Evolutionary conservation across 2,888 invertebrate species (phyloP).

Genomic region (Meandrusa payeni): DNA sequence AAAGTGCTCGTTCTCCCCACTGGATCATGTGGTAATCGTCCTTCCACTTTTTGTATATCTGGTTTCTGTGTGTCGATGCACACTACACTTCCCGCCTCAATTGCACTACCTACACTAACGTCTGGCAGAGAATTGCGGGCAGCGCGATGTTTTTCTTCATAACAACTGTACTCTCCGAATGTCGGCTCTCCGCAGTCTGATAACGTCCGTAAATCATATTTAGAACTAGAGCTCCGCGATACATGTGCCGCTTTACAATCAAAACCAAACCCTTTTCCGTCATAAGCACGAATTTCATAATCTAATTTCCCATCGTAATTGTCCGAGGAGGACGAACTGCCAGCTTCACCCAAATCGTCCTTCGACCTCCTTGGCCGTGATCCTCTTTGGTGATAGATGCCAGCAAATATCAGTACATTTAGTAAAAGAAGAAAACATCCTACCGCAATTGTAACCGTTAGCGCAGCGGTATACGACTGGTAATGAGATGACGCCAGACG

Average conservation of each 20-base stretch:
- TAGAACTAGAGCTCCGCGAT: conserved; percentile 66
- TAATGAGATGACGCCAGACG: conserved; percentile 91
- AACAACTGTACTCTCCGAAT: conserved; percentile 85
- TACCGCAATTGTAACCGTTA: conserved; percentile 93
- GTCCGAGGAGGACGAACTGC: conserved; percentile 85
- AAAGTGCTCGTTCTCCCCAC: conserved; percentile 73
- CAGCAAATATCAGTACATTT: conserved; percentile 93
- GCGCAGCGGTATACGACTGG: conserved; percentile 93
- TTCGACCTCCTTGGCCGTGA: conserved; percentile 86
- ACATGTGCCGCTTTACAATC: conserved; percentile 81
- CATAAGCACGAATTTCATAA: conserved; percentile 75
- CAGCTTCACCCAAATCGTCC: conserved; percentile 87
- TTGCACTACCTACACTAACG: conserved; percentile 81
- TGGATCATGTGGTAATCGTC: conserved; percentile 47
- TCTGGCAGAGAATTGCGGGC: conserved; percentile 82
- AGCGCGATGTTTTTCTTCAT: conserved; percentile 81
- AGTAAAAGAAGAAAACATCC: conserved; percentile 90
- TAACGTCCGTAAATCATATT: conserved; percentile 73
- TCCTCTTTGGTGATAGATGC: conserved; percentile 92
- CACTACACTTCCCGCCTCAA: conserved; percentile 80
- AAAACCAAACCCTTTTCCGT: conserved; percentile 78
- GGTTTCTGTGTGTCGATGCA: conserved; percentile 77
- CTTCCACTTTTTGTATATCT: conserved; percentile 73
- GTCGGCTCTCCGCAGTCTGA: conserved; percentile 77
- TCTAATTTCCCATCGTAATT: conserved; percentile 81